Evolutionary conservation across 2,113 vertebrate species (phyloP), one percentile per base, ranked within the genome.

Genomic region (Pycnonotus jocosus): DNA sequence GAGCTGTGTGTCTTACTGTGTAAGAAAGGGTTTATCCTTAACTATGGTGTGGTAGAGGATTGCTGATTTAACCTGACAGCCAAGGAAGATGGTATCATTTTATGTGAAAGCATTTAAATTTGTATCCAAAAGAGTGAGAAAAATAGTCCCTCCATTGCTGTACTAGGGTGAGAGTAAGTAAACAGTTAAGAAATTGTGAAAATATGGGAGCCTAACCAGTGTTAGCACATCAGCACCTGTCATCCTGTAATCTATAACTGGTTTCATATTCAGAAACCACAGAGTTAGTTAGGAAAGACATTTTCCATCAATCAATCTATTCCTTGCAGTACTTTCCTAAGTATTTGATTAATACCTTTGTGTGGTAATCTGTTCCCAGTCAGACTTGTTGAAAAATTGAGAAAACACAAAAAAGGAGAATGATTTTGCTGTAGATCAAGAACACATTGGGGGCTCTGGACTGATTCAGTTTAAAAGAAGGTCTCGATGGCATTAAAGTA

Each of bases 151-250:
- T 64, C 7, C 23, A 25, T 33, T 84, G 44, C 48, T 76, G 20
- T 77, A 57, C 44, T 35, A 38, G 3, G 9, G 13, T 84, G 10
- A 60, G 7, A 74, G 69, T 60, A 91, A 60, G 40, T 60, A 95
- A 96, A 84, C n/a, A 79, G 53, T 81, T 87, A 90, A 92, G 53
- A 88, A 92, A 86, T 44, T 68, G 31, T 92, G 91, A 76, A 86
- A 93, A 93, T 68, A 25, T 8, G 38, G 61, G 45, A 84, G 42
- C 25, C 54, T 88, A 88, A 53, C 12, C 27, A 45, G 23, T 38
- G n/a, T 82, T 93, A 94, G 90, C 79, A 77, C 45, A 81, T 95
- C 81, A 89, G 48, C 53, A 61, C 20, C 18, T 89, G 28, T 47
- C 7, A 1, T 72, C 35, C 69, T 86, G 44, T 79, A 89, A 89